phyloP scores from a whole-genome alignment of 2,888 invertebrate species.

The Gryllus longicercus region DNA sequence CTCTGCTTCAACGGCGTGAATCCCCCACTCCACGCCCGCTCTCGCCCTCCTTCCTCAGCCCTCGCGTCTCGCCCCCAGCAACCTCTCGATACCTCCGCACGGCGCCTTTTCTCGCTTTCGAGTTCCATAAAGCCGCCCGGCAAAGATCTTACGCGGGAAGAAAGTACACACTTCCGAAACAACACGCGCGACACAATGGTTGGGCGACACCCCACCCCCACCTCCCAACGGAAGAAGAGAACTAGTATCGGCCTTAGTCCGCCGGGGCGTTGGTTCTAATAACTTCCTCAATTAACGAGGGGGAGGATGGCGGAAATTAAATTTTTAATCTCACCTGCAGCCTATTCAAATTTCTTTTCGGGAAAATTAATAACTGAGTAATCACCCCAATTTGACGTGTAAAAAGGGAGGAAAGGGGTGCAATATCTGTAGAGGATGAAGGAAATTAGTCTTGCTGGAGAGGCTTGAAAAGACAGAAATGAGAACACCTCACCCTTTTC shows the following conservation, averaged over 20 bases:
- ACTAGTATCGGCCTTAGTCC: no score
- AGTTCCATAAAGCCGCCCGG: not conserved
- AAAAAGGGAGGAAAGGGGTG: not conserved
- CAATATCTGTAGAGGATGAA: not conserved
- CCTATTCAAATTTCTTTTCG: conserved; percentile 1
- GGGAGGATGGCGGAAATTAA: not conserved
- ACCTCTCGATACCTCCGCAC: not conserved
- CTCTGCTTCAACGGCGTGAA: not conserved
- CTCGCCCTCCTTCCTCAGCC: not conserved
- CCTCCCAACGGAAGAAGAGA: no score
- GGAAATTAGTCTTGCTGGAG: not conserved
- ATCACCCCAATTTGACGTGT: conserved; percentile 17
- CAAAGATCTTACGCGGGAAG: not conserved
- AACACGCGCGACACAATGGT: conserved; percentile 17
- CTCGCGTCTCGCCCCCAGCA: not conserved
- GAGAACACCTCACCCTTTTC: not conserved
- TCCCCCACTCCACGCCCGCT: not conserved
- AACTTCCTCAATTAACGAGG: not conserved
- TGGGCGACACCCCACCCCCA: not conserved
- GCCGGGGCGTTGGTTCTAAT: not conserved
- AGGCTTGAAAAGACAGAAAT: not conserved
- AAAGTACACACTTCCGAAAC: conserved; percentile 17
- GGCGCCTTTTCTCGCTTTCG: not conserved
- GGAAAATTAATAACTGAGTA: conserved; percentile 1
- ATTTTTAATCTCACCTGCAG: conserved; percentile 2